phyloP scores from a whole-genome alignment of 2,888 invertebrate species.

The Athetis lepigone region DNA sequence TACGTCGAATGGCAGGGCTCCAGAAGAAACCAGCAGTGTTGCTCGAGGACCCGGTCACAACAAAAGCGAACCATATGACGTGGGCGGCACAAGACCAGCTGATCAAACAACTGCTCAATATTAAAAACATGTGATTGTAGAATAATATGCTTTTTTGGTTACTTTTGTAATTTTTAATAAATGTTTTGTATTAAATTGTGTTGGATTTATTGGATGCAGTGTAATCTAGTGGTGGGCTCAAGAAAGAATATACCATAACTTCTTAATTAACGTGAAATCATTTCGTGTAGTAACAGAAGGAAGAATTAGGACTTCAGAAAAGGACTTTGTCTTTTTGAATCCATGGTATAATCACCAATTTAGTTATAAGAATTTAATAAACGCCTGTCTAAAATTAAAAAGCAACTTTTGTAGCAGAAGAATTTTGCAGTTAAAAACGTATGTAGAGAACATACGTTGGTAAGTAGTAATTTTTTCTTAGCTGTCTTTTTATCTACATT shows the following conservation, averaged over 20 bases:
- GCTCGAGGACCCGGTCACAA: slow-evolving; percentile 64
- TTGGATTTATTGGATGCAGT: slow-evolving; percentile 1
- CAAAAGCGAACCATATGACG: slow-evolving; percentile 27
- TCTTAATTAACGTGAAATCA: too few relatives aligned
- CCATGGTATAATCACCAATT: too few relatives aligned
- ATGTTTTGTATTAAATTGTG: slow-evolving; percentile 42
- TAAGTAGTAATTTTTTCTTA: too few relatives aligned
- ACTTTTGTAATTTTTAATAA: slow-evolving; percentile 62
- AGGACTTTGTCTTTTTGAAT: too few relatives aligned
- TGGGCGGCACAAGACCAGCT: slow-evolving; percentile 69
- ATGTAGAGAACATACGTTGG: too few relatives aligned
- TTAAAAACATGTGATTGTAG: slow-evolving; percentile 71
- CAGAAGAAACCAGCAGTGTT: slow-evolving; percentile 59
- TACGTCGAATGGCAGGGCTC: slow-evolving; percentile 32
- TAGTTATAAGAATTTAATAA: too few relatives aligned
- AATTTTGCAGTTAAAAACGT: too few relatives aligned
- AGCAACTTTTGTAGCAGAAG: too few relatives aligned
- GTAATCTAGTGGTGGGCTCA: neutral
- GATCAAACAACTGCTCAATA: slow-evolving; percentile 74
- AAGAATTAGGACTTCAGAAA: too few relatives aligned
- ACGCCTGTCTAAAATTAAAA: too few relatives aligned
- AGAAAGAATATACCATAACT: neutral
- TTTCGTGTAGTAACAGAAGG: too few relatives aligned
- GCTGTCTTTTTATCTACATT: too few relatives aligned
- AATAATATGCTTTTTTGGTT: slow-evolving; percentile 41